Percentiles rank a stretch among this genome's conserved stretches.
These are phyloP conservation scores for Lophius piscatorius DNA, from an alignment of 2,113 vertebrate genomes.

Conservation along the genomic window DNA sequence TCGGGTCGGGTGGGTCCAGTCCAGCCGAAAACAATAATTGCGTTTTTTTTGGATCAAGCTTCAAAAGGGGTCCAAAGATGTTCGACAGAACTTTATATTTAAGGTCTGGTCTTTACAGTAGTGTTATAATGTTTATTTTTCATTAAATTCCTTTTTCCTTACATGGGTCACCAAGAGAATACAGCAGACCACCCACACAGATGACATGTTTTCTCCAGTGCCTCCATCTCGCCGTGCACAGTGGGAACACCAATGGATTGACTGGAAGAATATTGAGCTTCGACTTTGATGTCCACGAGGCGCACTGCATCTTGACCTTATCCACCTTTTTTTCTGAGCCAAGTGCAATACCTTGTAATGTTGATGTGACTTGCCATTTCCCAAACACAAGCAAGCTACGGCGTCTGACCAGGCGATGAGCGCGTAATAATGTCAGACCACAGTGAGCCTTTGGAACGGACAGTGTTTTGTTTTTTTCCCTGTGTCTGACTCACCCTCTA, in stretches of 20 bases:
- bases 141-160: constrained; percentile 46
- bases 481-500: background rate
- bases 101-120: too few species aligned
- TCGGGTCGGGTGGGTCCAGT: too few species aligned
- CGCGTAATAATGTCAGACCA: constrained; percentile 63
- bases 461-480: background rate
- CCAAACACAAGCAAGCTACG: constrained; percentile 30
- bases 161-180: too few species aligned
- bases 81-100: too few species aligned
- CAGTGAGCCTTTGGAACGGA: constrained; percentile 33
- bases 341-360: constrained; percentile 58
- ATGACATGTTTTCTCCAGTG: background rate
- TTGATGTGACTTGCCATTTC: constrained; percentile 62
- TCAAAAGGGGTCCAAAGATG: too few species aligned
- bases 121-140: too few species aligned
- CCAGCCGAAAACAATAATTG: too few species aligned
- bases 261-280: constrained; percentile 16
- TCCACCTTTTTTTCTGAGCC: constrained; percentile 15
- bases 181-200: too few species aligned
- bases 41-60: too few species aligned
- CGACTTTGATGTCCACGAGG: constrained; percentile 16
- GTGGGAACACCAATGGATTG: constrained; percentile 11
- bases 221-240: background rate
- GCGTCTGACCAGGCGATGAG: constrained; percentile 45
- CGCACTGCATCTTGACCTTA: constrained; percentile 44